These are phyloP conservation scores for Lasioglossum oenotherae DNA, from an alignment of 2,888 invertebrate species.

Conservation along the genomic window DNA sequence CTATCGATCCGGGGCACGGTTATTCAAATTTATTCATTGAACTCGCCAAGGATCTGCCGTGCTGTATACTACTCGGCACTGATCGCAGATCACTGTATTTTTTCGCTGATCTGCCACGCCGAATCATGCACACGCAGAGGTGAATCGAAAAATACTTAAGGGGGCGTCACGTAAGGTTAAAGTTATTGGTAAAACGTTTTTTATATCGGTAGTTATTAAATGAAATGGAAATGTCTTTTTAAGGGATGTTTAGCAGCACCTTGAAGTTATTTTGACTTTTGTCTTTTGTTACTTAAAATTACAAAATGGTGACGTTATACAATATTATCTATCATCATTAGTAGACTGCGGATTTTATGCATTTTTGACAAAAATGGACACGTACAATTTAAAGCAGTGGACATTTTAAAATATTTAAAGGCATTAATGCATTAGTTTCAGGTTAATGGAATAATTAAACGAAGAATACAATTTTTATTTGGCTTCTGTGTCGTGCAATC, in stretches of 20 bases:
- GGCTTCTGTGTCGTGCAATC: no score
- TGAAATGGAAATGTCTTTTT: not conserved
- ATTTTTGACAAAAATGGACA: no score
- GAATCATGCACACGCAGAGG: not conserved
- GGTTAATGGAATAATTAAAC: no score
- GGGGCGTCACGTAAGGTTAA: not conserved
- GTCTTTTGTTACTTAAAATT: no score
- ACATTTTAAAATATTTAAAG: no score
- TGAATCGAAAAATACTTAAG: not conserved
- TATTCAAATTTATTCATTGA: slow-evolving; percentile 33
- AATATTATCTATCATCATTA: no score
- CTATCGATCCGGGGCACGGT: not conserved
- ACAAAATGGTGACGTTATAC: no score
- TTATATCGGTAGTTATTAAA: not conserved
- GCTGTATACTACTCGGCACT: not conserved
- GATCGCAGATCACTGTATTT: not conserved
- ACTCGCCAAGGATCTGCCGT: not conserved
- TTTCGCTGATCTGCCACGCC: not conserved
- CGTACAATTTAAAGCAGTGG: no score
- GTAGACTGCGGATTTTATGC: no score
- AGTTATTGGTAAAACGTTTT: not conserved
- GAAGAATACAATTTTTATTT: no score
- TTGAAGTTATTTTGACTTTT: no score
- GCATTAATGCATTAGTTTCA: no score
- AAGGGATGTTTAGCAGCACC: not conserved